Percentiles rank a stretch among this genome's conserved stretches.
Evolutionary conservation across 2,888 invertebrate genomes (phyloP).

Genomic region (Megalurothrips usitatus): DNA sequence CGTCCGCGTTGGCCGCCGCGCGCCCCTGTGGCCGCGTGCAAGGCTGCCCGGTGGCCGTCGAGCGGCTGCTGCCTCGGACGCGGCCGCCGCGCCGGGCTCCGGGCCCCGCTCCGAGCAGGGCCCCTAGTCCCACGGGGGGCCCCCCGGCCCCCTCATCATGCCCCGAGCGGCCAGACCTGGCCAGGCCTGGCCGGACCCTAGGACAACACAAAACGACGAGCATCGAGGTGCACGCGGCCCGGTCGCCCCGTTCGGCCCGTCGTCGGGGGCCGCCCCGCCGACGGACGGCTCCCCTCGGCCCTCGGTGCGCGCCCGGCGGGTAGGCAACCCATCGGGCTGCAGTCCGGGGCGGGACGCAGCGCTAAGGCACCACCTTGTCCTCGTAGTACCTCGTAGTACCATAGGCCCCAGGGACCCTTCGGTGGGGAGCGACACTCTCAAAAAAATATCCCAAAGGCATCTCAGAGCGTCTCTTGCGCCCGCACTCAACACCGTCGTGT

Average conservation of each 20-base stretch:
- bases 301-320: background rate
- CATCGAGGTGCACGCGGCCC: background rate
- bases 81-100: too few species aligned
- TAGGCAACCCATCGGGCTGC: background rate
- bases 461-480: too few species aligned
- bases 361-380: too few species aligned
- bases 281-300: background rate
- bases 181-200: background rate
- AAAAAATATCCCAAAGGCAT: too few species aligned
- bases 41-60: background rate
- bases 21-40: background rate
- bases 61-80: background rate
- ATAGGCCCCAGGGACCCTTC: too few species aligned
- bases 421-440: too few species aligned
- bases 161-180: background rate
- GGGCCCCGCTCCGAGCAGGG: too few species aligned
- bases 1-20: background rate
- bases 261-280: too few species aligned
- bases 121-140: background rate
- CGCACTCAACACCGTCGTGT: too few species aligned
- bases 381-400: too few species aligned
- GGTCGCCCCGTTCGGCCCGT: background rate
- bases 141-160: background rate
- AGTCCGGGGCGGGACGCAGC: too few species aligned
- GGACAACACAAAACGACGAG: slow-evolving; percentile 22